phyloP scores from a whole-genome alignment of 2,888 invertebrate species.

The Chrysotoxum bicinctum region DNA sequence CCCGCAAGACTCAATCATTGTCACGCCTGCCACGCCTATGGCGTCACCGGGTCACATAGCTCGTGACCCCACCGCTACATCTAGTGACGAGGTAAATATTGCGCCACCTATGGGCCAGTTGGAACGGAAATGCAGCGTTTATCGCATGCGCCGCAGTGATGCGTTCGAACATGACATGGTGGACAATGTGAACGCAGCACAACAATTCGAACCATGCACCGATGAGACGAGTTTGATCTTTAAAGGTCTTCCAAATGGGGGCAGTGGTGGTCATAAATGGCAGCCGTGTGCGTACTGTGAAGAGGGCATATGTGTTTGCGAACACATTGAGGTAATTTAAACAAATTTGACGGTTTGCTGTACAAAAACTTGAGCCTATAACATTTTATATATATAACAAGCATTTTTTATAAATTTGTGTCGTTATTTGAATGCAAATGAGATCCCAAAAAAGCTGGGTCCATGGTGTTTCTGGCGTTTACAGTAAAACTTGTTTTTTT shows the following conservation, averaged over 20 bases:
- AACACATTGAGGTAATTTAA: slow-evolving; percentile 81
- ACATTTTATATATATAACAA: neutral
- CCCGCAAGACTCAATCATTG: slow-evolving; percentile 80
- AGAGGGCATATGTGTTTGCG: slow-evolving; percentile 81
- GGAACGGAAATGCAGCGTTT: slow-evolving; percentile 81
- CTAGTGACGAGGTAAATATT: slow-evolving; percentile 77
- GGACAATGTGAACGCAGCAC: slow-evolving; percentile 63
- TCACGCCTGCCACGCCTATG: slow-evolving; percentile 82
- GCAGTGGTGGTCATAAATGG: slow-evolving; percentile 77
- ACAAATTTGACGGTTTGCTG: slow-evolving; percentile 29
- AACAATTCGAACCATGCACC: slow-evolving; percentile 79
- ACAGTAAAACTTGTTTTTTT: slow-evolving; percentile 1
- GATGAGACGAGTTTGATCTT: slow-evolving; percentile 80
- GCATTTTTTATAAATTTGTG: slow-evolving; percentile 32
- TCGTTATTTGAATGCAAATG: slow-evolving; percentile 58
- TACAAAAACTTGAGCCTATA: neutral
- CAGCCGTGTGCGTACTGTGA: slow-evolving; percentile 81
- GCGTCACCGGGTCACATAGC: slow-evolving; percentile 81
- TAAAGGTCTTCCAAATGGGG: slow-evolving; percentile 78
- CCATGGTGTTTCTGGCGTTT: slow-evolving; percentile 36
- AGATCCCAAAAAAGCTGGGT: slow-evolving; percentile 27
- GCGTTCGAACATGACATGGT: slow-evolving; percentile 76
- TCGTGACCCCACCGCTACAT: slow-evolving; percentile 72
- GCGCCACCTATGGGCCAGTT: slow-evolving; percentile 78
- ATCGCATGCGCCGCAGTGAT: slow-evolving; percentile 80